Base-by-base conservation (phyloP, 2,797 vertebrate genomes). In the Hippoglossus hippoglossus region DNA sequence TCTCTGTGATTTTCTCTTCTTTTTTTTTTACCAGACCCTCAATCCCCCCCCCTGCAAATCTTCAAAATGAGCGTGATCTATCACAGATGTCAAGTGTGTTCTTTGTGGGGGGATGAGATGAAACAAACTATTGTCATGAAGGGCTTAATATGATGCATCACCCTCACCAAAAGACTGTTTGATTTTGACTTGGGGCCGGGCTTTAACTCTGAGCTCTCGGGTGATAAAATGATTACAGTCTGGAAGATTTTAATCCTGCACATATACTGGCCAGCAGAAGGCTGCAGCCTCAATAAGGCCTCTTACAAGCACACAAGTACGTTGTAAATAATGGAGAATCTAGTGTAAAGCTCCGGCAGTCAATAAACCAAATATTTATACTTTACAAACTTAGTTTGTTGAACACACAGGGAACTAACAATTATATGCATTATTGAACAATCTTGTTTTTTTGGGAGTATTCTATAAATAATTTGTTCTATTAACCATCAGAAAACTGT, bases 211-310 rank as follows among this genome's bases (percentile, higher is more conserved):
- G 65, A 73, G 85, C 82, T 74, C 53, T 60, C 59, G 53, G 55
- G 77, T 80, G 81, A 77, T 83, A 66, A 82, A 83, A 81, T 87
- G 77, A 88, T 86, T 79, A 86, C 71, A 76, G 58, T 62, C 52
- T 71, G 67, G 63, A 60, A 80, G 77, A 77, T 84, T 89, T 86
- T 82, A 85, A 83, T 91, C 84, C 74, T 67, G 22, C 52, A 75
- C 75, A 85, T 74, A 58, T 34, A 73, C 31, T 59, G 70, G 24
- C 78, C 80, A 67, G 87, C 74, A 85, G 60, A 80, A 69, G 65
- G 67, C 61, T 74, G 63, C 12, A 71, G 52, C 62, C 66, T 71
- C 65, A 74, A 9, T 63, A 79, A 85, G 70, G 76, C 53, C 66
- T 81, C 65, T 67, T 21, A 72, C 71, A 73, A 58, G 71, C 83